Conservation (phyloP, 2,113 vertebrate species). For the Castor canadensis region DNA sequence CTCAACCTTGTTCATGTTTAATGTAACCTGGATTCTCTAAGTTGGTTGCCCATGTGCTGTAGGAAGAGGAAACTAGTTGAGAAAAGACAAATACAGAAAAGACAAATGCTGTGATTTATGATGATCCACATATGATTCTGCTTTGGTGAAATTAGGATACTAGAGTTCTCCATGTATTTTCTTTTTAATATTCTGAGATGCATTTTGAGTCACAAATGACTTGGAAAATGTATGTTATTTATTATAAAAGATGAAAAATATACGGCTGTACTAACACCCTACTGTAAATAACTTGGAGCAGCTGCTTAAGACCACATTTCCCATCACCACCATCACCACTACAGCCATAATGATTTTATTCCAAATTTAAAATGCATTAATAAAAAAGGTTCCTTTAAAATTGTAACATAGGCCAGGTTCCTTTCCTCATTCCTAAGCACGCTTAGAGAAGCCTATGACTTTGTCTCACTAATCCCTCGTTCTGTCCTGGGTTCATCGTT, state of each 20-base stretch:
- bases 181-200: slow-evolving; percentile 22
- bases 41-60: not conserved
- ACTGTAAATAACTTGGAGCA: not conserved
- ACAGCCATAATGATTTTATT: not conserved
- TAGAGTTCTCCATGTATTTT: not conserved
- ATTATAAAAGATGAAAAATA: slow-evolving; percentile 34
- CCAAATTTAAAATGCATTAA: not conserved
- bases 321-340: not conserved
- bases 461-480: not conserved
- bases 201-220: not conserved
- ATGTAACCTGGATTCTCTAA: not conserved
- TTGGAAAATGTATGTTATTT: slow-evolving; percentile 22
- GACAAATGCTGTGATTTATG: slow-evolving; percentile 21
- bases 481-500: not conserved
- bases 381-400: not conserved
- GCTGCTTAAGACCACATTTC: not conserved
- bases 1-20: not conserved
- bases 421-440: not conserved
- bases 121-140: slow-evolving; percentile 42
- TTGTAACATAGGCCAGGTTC: not conserved
- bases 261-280: not conserved
- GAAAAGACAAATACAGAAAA: not conserved
- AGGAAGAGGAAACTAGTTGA: not conserved
- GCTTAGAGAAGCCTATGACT: not conserved
- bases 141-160: not conserved